These are phyloP conservation scores for Adrianichthys oophorus DNA, from an alignment of 2,797 vertebrate species.

Conservation along the genomic window DNA sequence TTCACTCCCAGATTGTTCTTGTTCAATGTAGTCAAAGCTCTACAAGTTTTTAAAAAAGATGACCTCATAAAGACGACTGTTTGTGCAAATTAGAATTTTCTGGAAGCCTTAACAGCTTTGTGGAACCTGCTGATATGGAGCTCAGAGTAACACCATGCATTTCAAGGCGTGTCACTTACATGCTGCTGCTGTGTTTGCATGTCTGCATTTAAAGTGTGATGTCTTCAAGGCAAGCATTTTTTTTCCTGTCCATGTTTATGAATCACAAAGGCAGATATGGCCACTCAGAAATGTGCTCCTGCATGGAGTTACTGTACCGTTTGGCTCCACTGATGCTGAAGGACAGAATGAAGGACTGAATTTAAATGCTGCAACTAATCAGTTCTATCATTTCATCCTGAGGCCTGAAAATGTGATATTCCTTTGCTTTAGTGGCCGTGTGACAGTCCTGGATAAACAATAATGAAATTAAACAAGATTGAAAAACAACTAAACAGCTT, in stretches of 20 bases:
- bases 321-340: constrained; percentile 2
- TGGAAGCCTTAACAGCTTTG: constrained; percentile 22
- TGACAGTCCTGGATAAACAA: constrained; percentile 48
- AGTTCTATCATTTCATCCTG: constrained; percentile 50
- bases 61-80: constrained; percentile 65
- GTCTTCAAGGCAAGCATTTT: constrained; percentile 10
- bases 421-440: constrained; percentile 38
- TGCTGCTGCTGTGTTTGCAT: constrained; percentile 1
- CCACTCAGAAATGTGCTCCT: neutral
- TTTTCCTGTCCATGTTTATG: constrained; percentile 8
- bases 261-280: constrained; percentile 24
- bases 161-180: constrained; percentile 11
- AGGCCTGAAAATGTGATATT: constrained; percentile 49
- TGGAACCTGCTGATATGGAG: constrained; percentile 34
- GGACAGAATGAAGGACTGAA: constrained; percentile 37
- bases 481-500: constrained; percentile 55
- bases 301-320: constrained; percentile 5
- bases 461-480: constrained; percentile 63
- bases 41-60: constrained; percentile 57
- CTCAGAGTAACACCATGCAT: constrained; percentile 14
- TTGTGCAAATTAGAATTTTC: constrained; percentile 50
- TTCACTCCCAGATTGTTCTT: constrained; percentile 45
- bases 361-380: constrained; percentile 38
- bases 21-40: constrained; percentile 51
- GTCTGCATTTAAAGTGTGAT: neutral